These are phyloP conservation scores for Nothura maculosa DNA, from an alignment of 2,797 vertebrate species.

Conservation along the genomic window DNA sequence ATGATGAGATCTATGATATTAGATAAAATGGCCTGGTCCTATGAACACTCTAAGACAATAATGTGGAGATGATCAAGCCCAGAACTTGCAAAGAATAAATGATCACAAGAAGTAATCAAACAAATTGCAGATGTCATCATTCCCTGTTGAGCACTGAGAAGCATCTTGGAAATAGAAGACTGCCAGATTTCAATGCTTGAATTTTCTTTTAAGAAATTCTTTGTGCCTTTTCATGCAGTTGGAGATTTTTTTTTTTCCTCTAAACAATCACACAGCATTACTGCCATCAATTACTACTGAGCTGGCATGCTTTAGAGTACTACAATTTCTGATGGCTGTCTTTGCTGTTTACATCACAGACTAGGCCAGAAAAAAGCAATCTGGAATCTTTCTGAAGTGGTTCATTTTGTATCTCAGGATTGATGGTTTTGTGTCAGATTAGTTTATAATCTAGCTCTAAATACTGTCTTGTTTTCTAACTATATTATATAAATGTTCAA, in stretches of 20 bases:
- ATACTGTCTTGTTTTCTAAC: constrained; percentile 26
- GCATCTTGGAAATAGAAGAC: constrained; percentile 30
- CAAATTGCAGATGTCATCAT: constrained; percentile 43
- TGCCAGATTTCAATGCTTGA: constrained; percentile 23
- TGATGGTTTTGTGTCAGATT: constrained; percentile 45
- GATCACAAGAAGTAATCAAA: constrained; percentile 54
- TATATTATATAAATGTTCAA: constrained; percentile 27
- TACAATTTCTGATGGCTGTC: not conserved
- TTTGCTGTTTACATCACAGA: constrained; percentile 13
- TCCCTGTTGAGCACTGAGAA: constrained; percentile 27
- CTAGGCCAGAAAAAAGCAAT: not conserved
- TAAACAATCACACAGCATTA: constrained; percentile 9
- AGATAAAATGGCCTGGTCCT: not conserved
- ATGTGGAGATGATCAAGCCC: constrained; percentile 19
- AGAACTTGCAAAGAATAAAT: constrained; percentile 50
- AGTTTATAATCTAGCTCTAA: constrained; percentile 45
- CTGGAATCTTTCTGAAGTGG: not conserved
- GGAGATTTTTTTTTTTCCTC: not conserved
- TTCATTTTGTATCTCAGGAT: constrained; percentile 36
- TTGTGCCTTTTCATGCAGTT: constrained; percentile 39
- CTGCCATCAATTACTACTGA: not conserved
- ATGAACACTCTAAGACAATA: constrained; percentile 7
- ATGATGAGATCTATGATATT: not conserved
- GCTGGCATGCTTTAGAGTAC: constrained; percentile 10
- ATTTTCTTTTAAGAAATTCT: constrained; percentile 35